A percentile compares a stretch with the other conserved stretches of the same genome.
Conservation (phyloP, 2,888 invertebrate genomes). For the Tyria jacobaeae region DNA sequence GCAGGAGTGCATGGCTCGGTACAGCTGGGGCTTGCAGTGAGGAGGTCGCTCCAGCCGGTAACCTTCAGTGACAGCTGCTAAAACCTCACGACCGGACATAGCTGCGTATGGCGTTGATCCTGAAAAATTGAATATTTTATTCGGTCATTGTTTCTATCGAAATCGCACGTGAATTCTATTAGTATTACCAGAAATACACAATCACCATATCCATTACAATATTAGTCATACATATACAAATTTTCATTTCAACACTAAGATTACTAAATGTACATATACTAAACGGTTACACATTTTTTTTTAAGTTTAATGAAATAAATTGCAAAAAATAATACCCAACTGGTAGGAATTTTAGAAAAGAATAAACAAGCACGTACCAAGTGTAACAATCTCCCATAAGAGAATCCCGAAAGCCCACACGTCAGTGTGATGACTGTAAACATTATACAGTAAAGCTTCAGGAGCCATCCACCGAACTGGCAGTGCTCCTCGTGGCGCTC, state of each 20-base stretch:
- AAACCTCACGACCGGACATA: constrained; percentile 94
- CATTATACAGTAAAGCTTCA: constrained; percentile 91
- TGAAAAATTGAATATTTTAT: constrained; percentile 56
- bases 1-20: constrained; percentile 83
- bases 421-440: constrained; percentile 93
- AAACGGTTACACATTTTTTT: too few species aligned
- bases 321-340: background rate
- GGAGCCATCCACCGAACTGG: constrained; percentile 96
- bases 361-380: constrained; percentile 83
- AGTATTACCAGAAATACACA: background rate
- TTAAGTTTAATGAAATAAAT: background rate
- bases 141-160: too few species aligned
- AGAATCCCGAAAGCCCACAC: constrained; percentile 96
- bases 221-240: background rate
- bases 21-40: constrained; percentile 89
- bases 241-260: too few species aligned
- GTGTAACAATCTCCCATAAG: constrained; percentile 95
- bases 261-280: too few species aligned
- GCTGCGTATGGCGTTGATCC: constrained; percentile 95
- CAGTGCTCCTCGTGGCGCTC: constrained; percentile 86
- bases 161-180: background rate
- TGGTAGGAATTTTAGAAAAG: background rate
- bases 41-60: constrained; percentile 92
- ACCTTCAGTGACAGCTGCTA: constrained; percentile 92
- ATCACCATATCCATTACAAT: background rate